Percentiles rank a stretch among this genome's conserved stretches.
These are phyloP conservation scores for Psittacula echo DNA, from an alignment of 2,797 vertebrate species.

Conservation along the genomic window DNA sequence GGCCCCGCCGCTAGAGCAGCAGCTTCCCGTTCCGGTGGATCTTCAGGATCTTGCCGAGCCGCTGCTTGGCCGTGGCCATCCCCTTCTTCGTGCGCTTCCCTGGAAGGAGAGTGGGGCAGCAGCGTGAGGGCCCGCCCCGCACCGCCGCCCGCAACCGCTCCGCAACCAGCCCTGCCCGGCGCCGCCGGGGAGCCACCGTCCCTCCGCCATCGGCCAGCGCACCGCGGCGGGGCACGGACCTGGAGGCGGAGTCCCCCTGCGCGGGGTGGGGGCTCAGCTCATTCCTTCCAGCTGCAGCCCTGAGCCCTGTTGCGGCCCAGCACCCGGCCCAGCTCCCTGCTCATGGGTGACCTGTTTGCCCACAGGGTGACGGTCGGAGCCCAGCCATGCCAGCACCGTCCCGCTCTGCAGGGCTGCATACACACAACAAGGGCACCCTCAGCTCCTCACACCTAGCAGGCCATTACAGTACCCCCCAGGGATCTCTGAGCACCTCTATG, in stretches of 20 bases:
- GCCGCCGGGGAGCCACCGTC: neutral
- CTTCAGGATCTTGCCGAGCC: slow-evolving; percentile 99
- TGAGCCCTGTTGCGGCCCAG: neutral
- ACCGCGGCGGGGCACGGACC: no score
- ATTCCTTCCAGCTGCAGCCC: neutral
- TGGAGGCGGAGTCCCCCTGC: neutral
- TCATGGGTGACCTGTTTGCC: neutral
- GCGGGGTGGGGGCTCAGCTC: fast-evolving
- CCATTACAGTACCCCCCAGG: neutral
- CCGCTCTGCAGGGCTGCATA: neutral
- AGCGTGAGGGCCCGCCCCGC: neutral
- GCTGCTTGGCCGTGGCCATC: slow-evolving; percentile 99
- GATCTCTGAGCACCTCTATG: neutral
- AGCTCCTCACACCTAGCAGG: neutral
- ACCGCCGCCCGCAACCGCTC: neutral
- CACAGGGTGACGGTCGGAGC: neutral
- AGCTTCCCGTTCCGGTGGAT: slow-evolving; percentile 99
- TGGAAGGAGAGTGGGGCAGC: slow-evolving; percentile 51
- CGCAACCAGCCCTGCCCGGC: neutral
- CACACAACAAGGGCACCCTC: no score
- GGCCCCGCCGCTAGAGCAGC: slow-evolving; percentile 85
- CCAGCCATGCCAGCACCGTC: neutral
- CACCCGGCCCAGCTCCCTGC: neutral
- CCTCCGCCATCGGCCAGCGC: no score
- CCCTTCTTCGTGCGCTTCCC: slow-evolving; percentile 99